Conservation (phyloP, 2,888 invertebrate genomes). For the Xanthia icteritia region DNA sequence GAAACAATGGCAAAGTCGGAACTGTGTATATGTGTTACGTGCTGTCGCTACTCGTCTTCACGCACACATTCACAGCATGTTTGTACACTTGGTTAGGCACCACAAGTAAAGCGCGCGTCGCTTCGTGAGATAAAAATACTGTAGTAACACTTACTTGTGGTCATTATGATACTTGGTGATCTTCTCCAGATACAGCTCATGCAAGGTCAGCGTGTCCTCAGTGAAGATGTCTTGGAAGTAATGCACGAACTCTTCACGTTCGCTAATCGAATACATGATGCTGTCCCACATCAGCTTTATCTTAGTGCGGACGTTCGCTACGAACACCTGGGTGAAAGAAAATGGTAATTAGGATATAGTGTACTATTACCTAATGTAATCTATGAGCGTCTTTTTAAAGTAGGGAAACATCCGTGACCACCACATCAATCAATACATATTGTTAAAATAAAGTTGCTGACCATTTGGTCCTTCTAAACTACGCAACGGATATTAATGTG, state of each 20-base stretch:
- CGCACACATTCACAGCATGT: too few relatives aligned
- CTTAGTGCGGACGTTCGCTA: conserved; percentile 93
- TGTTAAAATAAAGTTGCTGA: not conserved
- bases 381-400: not conserved
- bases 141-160: conserved; percentile 88
- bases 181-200: conserved; percentile 94
- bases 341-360: conserved; percentile 7
- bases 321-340: conserved; percentile 83
- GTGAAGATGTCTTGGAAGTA: conserved; percentile 93
- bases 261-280: conserved; percentile 92
- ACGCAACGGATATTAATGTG: not conserved
- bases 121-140: too few relatives aligned
- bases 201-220: conserved; percentile 94
- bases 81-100: too few relatives aligned
- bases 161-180: conserved; percentile 92
- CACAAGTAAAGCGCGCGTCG: too few relatives aligned
- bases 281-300: conserved; percentile 94
- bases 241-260: conserved; percentile 91
- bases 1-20: too few relatives aligned
- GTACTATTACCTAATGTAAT: not conserved
- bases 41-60: too few relatives aligned
- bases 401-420: not conserved
- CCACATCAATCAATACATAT: not conserved
- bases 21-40: too few relatives aligned
- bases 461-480: not conserved